Evolutionary conservation across 2,888 invertebrate species (phyloP).

Genomic region (Tachystola acroxantha): DNA sequence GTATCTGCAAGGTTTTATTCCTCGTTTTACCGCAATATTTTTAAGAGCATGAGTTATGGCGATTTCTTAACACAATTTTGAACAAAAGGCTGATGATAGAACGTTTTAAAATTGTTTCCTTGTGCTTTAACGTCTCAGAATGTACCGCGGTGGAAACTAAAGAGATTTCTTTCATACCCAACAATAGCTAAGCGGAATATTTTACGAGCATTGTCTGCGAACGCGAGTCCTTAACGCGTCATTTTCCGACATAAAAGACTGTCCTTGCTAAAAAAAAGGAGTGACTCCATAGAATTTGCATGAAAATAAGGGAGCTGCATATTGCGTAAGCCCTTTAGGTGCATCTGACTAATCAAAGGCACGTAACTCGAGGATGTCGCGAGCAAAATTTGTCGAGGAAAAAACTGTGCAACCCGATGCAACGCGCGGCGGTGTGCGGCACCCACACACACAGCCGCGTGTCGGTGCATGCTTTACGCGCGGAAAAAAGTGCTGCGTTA

Average conservation of each 20-base stretch:
- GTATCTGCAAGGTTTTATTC: constrained; percentile 37
- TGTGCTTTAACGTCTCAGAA: constrained; percentile 15
- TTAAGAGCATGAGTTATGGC: constrained; percentile 52
- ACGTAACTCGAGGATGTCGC: constrained; percentile 35
- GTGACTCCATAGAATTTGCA: constrained; percentile 3
- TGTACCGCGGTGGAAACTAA: constrained; percentile 4
- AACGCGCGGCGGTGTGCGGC: constrained; percentile 45
- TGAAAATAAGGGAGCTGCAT: constrained; percentile 16
- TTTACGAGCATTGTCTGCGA: constrained; percentile 22
- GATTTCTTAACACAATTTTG: constrained; percentile 41
- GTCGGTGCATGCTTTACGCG: constrained; percentile 79
- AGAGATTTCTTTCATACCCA: constrained; percentile 14
- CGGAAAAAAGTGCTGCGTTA: constrained; percentile 79
- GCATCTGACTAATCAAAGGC: constrained; percentile 55
- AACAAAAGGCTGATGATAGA: constrained; percentile 51
- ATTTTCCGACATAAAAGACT: constrained; percentile 8
- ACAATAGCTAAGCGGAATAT: constrained; percentile 3
- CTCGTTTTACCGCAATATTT: constrained; percentile 53
- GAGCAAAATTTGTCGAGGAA: constrained; percentile 57
- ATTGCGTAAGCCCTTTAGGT: constrained; percentile 50
- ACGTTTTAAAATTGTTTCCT: constrained; percentile 49
- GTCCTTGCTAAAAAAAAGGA: neutral
- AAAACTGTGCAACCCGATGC: constrained; percentile 62
- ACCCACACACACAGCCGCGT: constrained; percentile 45
- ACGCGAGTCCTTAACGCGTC: constrained; percentile 9